phyloP scores from a whole-genome alignment of 2,888 invertebrate genomes.

The Andrena flavipes region DNA sequence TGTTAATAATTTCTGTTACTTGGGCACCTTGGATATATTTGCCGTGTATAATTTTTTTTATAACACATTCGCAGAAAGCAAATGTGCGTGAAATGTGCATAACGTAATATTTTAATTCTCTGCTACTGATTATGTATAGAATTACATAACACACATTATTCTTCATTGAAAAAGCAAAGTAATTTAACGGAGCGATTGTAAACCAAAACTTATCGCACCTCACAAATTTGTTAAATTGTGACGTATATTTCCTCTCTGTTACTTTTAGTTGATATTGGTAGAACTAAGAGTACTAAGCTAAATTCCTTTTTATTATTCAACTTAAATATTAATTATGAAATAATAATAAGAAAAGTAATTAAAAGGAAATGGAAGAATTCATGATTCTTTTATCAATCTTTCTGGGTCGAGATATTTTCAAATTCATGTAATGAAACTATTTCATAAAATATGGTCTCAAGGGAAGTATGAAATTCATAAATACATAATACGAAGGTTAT shows the following conservation, averaged over 20 bases:
- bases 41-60: conserved; percentile 30
- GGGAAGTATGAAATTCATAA: no score
- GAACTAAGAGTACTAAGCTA: neutral
- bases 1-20: conserved; percentile 38
- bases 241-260: neutral
- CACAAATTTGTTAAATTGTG: conserved; percentile 1
- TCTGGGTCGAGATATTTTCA: neutral
- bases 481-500: no score
- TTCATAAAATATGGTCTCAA: no score
- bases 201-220: no score
- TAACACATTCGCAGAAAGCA: neutral
- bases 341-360: neutral
- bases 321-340: neutral
- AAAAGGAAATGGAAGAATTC: neutral
- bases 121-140: conserved; percentile 32
- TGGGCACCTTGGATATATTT: conserved; percentile 35
- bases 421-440: neutral
- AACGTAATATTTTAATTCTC: conserved; percentile 46
- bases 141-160: conserved; percentile 28
- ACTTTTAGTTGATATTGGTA: neutral
- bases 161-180: neutral
- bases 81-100: conserved; percentile 9
- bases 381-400: neutral
- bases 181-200: neutral
- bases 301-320: conserved; percentile 5